These are phyloP conservation scores for Porites cylindrica DNA, from an alignment of 92 coral and sea anemone species.

Conservation along the genomic window DNA sequence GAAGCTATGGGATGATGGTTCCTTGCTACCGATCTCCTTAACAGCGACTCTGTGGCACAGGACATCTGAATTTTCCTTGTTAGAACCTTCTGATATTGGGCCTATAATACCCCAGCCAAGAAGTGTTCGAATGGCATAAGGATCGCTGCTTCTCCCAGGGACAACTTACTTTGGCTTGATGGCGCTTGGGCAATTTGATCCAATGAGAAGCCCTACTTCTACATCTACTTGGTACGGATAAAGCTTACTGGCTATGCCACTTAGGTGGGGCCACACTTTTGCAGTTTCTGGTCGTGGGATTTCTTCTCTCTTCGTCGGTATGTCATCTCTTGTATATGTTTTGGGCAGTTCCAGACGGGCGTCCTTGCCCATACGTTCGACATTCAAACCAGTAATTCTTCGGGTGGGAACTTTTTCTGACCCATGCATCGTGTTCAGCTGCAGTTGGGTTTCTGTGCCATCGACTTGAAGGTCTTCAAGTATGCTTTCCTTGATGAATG, in stretches of 20 bases:
- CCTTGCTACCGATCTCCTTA: constrained; percentile 55
- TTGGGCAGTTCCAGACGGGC: constrained; percentile 50
- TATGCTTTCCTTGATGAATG: constrained; percentile 48
- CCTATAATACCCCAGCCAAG: constrained; percentile 57
- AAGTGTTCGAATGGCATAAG: constrained; percentile 50
- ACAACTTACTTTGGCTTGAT: constrained; percentile 39
- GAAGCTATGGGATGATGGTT: constrained; percentile 49
- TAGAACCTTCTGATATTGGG: constrained; percentile 24
- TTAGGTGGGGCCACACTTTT: constrained; percentile 44
- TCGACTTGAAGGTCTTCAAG: constrained; percentile 30
- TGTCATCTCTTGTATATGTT: constrained; percentile 50
- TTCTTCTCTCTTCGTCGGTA: constrained; percentile 44
- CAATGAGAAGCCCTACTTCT: constrained; percentile 48
- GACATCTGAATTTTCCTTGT: constrained; percentile 30
- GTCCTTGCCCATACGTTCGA: constrained; percentile 39
- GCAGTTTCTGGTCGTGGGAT: constrained; percentile 58
- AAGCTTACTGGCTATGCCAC: constrained; percentile 19
- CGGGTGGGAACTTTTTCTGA: constrained; percentile 48
- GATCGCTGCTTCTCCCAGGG: constrained; percentile 59
- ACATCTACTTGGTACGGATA: constrained; percentile 31
- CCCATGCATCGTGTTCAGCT: constrained; percentile 60
- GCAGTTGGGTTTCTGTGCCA: constrained; percentile 33
- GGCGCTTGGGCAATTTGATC: constrained; percentile 44
- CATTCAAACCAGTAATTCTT: constrained; percentile 44
- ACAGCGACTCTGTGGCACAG: constrained; percentile 62